Base-by-base conservation (phyloP, 2,113 vertebrate genomes). In the Shinisaurus crocodilurus region DNA sequence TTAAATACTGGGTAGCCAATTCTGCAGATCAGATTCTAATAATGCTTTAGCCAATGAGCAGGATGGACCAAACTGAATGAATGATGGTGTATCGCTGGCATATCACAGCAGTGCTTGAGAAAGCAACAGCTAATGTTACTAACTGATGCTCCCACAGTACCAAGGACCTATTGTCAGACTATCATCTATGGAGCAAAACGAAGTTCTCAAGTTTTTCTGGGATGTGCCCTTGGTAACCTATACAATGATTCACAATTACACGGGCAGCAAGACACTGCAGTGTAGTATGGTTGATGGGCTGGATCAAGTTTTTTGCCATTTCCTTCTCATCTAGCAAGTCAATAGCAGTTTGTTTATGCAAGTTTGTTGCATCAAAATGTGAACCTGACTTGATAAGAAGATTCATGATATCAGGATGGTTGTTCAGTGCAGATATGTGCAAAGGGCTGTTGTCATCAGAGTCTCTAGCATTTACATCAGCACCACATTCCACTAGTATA, bases 341-440 rank as follows among this genome's bases (percentile, higher is more conserved):
- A 76, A 98, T 98, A 95, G 99, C 98, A 18, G 98, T 99, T 97
- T 99, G 98, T 92, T 98, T 98, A 96, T 96, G 96, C 18, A 96
- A 97, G 95, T 99, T 99, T 95, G 99, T 99, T 96, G 98, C 98
- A 97, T 99, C 99, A 1, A 99, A 99, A 95, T 99, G 99, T 93
- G 98, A 98, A 93, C 99, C 99, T 87, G 98, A 97, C 89, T 99
- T 98, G 93, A 99, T 98, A 90, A 99, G 98, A 95, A 99, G 96
- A 97, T 99, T 99, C 99, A 99, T 99, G 96, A 99, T 99, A 94
- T 98, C 99, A 6, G 99, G 98, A 96, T 99, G 98, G 95, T 99
- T 99, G 94, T 99, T 99, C 92, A 99, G 96, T 80, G 99, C 99
- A 48, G 99, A 99, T 83, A 99, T 98, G 88, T 99, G 99, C 27